Conservation (phyloP, 2,797 vertebrate species). For the Tokudaia muenninki region DNA sequence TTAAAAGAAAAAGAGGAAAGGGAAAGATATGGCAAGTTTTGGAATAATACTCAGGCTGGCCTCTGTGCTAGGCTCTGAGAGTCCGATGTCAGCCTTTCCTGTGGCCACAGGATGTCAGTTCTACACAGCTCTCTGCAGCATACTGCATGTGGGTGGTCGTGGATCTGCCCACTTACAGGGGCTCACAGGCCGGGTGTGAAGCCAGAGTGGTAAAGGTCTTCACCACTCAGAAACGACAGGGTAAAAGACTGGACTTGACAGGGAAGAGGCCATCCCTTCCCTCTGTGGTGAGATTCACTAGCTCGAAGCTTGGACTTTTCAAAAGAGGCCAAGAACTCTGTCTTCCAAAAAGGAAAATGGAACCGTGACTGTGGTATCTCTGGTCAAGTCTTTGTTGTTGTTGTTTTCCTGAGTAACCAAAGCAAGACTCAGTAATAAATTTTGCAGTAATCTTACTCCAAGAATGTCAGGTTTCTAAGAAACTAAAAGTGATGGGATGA, state of each 20-base stretch:
- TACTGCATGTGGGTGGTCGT: too few species aligned
- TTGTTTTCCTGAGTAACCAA: conserved; percentile 38
- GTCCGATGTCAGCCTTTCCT: neutral
- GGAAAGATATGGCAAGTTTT: neutral
- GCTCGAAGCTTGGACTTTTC: conserved; percentile 33
- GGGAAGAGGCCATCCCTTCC: neutral
- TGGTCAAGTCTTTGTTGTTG: neutral
- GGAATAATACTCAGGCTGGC: too few species aligned
- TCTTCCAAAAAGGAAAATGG: conserved; percentile 4
- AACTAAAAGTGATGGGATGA: neutral
- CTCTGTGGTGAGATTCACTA: neutral
- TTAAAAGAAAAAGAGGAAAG: neutral
- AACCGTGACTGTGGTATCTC: neutral
- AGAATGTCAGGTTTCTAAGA: neutral
- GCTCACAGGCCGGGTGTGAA: neutral
- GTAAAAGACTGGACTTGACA: neutral
- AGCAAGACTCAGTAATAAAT: conserved; percentile 56
- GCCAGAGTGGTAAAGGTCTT: neutral
- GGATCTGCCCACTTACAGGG: neutral
- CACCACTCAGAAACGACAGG: neutral
- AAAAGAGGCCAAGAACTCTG: conserved; percentile 9
- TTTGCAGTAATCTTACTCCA: conserved; percentile 60
- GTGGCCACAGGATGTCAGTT: neutral
- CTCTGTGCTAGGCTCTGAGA: neutral
- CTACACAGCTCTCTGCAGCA: neutral